phyloP scores from a whole-genome alignment of 1,140 invertebrate genomes.

The Drosophila auraria region DNA sequence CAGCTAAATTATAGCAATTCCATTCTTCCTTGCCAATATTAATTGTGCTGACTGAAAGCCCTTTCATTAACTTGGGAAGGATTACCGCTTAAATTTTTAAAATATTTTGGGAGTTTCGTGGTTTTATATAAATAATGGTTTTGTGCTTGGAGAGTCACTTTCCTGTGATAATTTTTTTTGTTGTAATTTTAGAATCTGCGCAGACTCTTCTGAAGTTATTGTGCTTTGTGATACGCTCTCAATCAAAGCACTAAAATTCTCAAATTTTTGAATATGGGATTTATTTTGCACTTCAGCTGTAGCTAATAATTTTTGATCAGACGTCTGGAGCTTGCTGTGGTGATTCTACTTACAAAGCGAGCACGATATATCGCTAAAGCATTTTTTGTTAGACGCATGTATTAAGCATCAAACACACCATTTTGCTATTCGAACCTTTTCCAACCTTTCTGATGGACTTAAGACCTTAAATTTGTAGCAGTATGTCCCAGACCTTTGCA shows the following conservation, averaged over 20 bases:
- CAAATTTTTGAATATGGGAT: neutral
- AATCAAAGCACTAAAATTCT: neutral
- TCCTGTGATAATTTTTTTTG: too few species aligned
- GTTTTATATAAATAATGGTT: too few species aligned
- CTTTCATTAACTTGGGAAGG: too few species aligned
- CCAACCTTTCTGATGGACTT: neutral
- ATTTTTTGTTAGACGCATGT: neutral
- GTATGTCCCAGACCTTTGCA: neutral
- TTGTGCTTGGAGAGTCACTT: too few species aligned
- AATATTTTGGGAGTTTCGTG: too few species aligned
- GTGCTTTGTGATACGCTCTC: too few species aligned
- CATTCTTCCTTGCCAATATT: neutral
- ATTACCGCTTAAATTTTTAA: too few species aligned
- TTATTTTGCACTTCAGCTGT: neutral
- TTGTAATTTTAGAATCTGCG: too few species aligned
- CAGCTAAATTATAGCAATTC: neutral
- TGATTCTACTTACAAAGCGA: neutral
- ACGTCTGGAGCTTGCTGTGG: too few species aligned
- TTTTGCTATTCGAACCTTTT: neutral
- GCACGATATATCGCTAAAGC: neutral
- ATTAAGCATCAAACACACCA: slow-evolving; percentile 4
- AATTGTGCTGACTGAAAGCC: neutral
- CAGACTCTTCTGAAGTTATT: too few species aligned
- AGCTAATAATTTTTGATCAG: too few species aligned
- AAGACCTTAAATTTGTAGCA: neutral